Evolutionary conservation across 2,797 vertebrate genomes (phyloP).

Genomic region (Coluber constrictor): DNA sequence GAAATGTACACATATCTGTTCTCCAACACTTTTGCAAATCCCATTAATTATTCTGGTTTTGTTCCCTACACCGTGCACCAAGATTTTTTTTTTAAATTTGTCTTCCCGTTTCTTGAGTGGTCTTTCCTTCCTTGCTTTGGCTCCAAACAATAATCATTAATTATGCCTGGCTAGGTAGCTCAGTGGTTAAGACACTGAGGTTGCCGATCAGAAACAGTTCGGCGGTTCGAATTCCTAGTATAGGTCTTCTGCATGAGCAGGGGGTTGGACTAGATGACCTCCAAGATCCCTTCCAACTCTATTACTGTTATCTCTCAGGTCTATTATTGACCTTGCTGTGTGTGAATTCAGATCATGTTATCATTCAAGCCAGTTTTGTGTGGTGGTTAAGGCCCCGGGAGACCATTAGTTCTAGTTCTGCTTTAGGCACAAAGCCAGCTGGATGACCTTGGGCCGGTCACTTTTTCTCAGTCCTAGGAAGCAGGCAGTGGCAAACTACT

Average conservation of each 20-base stretch:
- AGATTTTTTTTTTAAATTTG: neutral
- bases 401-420: neutral
- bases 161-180: neutral
- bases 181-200: too few relatives aligned
- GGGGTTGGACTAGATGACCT: too few relatives aligned
- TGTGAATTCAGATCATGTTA: conserved; percentile 15
- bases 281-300: too few relatives aligned
- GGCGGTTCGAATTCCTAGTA: too few relatives aligned
- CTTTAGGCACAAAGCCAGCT: neutral
- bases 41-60: neutral
- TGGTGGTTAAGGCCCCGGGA: neutral
- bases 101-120: neutral
- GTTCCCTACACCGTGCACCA: neutral
- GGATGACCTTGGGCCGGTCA: conserved; percentile 5
- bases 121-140: conserved; percentile 1
- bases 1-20: neutral
- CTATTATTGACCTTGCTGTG: conserved; percentile 39
- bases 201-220: too few relatives aligned
- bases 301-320: conserved; percentile 15
- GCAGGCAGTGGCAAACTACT: neutral
- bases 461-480: neutral
- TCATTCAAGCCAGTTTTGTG: neutral
- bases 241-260: too few relatives aligned
- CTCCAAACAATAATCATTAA: conserved; percentile 10
- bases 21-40: neutral